phyloP scores from a whole-genome alignment of 2,797 vertebrate genomes.

The Cynopterus sphinx region DNA sequence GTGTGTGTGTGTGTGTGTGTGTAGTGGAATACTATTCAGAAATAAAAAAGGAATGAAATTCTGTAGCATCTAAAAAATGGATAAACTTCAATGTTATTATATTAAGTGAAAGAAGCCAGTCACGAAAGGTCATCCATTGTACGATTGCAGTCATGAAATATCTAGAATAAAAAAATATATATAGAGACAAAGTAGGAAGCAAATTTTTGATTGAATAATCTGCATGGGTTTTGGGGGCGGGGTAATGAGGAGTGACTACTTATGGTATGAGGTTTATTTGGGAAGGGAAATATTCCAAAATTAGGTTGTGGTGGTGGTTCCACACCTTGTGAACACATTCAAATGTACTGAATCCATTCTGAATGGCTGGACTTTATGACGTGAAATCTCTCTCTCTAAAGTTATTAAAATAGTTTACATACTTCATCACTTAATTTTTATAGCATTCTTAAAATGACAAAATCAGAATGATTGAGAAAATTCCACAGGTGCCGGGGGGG shows the following conservation, averaged over 20 bases:
- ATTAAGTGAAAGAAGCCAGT: background rate
- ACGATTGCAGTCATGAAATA: background rate
- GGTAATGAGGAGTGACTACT: no score
- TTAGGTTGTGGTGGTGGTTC: background rate
- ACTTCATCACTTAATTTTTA: background rate
- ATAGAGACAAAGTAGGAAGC: background rate
- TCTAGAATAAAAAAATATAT: background rate
- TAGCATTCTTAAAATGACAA: background rate
- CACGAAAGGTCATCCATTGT: background rate
- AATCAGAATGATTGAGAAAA: background rate
- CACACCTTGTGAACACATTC: background rate
- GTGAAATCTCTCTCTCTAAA: background rate
- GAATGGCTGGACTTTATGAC: background rate
- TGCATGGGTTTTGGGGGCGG: background rate
- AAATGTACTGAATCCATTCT: background rate
- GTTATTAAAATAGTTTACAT: background rate
- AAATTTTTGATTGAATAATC: background rate
- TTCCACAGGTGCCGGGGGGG: rapidly evolving
- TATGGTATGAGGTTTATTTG: background rate
- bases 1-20: no score
- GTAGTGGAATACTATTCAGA: background rate
- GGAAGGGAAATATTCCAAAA: background rate
- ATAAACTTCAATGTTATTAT: background rate
- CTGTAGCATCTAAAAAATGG: background rate
- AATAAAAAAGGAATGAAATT: background rate